phyloP scores from a whole-genome alignment of 37 sponge, comb jelly and placozoan species.

The Chondrilla cf. caribensis region DNA sequence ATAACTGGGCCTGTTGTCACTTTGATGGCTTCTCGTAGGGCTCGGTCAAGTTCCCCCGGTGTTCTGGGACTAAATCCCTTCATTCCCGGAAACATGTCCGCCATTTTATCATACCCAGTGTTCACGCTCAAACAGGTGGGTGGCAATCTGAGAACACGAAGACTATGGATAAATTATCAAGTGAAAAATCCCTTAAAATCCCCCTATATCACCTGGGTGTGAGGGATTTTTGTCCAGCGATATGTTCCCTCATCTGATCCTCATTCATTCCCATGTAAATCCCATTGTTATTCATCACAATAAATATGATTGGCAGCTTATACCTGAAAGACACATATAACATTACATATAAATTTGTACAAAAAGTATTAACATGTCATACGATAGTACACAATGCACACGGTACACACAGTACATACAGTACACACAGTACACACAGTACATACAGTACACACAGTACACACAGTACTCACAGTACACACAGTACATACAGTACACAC shows the following conservation, averaged over 20 bases:
- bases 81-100: conserved; percentile 50
- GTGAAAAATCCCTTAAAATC: not conserved
- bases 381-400: not conserved
- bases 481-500: not conserved
- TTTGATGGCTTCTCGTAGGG: conserved; percentile 34
- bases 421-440: not conserved
- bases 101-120: conserved; percentile 71
- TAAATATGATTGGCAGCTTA: conserved; percentile 79
- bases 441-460: not conserved
- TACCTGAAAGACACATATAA: conserved; percentile 53
- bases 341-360: not conserved
- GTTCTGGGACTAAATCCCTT: conserved; percentile 56
- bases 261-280: conserved; percentile 71
- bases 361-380: not conserved
- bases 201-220: no score
- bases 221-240: no score
- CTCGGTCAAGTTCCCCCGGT: conserved; percentile 37
- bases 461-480: not conserved
- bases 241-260: conserved; percentile 37
- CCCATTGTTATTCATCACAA: conserved; percentile 93
- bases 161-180: not conserved
- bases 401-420: not conserved
- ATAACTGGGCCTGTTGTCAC: conserved; percentile 36
- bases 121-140: conserved; percentile 62
- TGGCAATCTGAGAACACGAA: conserved; percentile 48